Conservation (phyloP, 35 echinoderm and acorn worm species). For the Acanthaster planci region DNA sequence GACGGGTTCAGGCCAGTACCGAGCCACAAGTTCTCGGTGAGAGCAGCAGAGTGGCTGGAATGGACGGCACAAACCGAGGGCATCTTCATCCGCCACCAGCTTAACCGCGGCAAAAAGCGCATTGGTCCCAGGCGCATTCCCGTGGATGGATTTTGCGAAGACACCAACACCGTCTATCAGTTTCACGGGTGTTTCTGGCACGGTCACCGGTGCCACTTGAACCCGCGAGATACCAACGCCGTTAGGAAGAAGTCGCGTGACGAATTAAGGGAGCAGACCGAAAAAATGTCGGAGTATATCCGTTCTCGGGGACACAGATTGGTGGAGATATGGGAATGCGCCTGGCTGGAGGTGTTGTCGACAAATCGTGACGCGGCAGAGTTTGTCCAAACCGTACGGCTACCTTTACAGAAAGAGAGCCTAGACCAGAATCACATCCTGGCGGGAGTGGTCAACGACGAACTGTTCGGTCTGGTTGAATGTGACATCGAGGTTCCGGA, state of each 20-base stretch:
- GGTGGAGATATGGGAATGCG: slow-evolving; percentile 49
- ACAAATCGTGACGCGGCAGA: background rate
- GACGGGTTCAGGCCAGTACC: slow-evolving; percentile 19
- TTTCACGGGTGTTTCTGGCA: slow-evolving; percentile 66
- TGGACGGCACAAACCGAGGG: slow-evolving; percentile 30
- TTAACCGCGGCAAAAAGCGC: slow-evolving; percentile 33
- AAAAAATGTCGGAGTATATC: slow-evolving; percentile 36
- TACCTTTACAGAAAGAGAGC: too few species aligned
- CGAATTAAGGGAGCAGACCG: slow-evolving; percentile 9
- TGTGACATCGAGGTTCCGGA: slow-evolving; percentile 57
- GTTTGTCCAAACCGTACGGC: too few species aligned
- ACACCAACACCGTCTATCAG: slow-evolving; percentile 54
- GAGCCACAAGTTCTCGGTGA: slow-evolving; percentile 3
- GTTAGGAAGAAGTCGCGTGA: slow-evolving; percentile 14
- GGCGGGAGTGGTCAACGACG: too few species aligned
- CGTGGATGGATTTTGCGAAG: slow-evolving; percentile 38
- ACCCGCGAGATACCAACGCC: background rate
- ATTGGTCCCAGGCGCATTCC: slow-evolving; percentile 38
- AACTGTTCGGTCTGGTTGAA: background rate
- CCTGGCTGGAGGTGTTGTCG: background rate
- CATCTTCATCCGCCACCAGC: slow-evolving; percentile 32
- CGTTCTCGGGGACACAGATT: background rate
- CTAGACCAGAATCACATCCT: too few species aligned
- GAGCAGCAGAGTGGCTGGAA: slow-evolving; percentile 37
- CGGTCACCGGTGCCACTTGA: slow-evolving; percentile 59